Base-by-base conservation (phyloP, 2,888 invertebrate species). In the Diadegma fenestrale region DNA sequence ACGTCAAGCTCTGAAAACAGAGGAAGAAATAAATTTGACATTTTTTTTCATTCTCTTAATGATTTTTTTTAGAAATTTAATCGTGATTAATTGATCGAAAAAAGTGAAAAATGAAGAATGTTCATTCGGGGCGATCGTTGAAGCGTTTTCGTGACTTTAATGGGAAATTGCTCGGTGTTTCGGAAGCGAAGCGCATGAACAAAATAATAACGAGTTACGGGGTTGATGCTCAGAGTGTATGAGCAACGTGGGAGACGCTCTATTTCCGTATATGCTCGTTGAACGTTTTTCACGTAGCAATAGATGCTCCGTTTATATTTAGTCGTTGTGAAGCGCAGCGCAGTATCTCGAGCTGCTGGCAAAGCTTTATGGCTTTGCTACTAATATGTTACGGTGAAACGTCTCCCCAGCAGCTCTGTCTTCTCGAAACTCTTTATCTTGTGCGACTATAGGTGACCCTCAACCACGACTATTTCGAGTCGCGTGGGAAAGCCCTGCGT, bases 401-500 rank as follows among this genome's bases (percentile, higher is more conserved):
- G 81, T 86, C 83, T 80, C 80, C 69, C 48, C 51, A 58, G 68
- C 72, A 45, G 80, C 84, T 82, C 82, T 66, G 76, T 71, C 84
- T 86, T 77, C 83, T 77, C 78, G 64, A 75, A 66, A 82, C 83
- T 87, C 82, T 88, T 86, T 86, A 82, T 87, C 82, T 86, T 69
- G 69, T 69, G 69, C 45, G 72, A 48, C 51, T 51, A 63, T 84
- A 83, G 85, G 85, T 85, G 85, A 82, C 82, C 82, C 85, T 85
- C 77, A 82, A 72, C 68, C 68, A 54, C 64, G 84, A 87, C 91
- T 92, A 92, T 92, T 92, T 93, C 86, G 87, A 89, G 90, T 88
- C 88, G 91, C 92, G 90, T 92, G 92, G 92, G 92, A 92, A 92
- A 89, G 88, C 77, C 89, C 89, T 91, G 90, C 84, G 89, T 92